phyloP scores from a whole-genome alignment of 2,113 vertebrate species.

The Corapipo altera region DNA sequence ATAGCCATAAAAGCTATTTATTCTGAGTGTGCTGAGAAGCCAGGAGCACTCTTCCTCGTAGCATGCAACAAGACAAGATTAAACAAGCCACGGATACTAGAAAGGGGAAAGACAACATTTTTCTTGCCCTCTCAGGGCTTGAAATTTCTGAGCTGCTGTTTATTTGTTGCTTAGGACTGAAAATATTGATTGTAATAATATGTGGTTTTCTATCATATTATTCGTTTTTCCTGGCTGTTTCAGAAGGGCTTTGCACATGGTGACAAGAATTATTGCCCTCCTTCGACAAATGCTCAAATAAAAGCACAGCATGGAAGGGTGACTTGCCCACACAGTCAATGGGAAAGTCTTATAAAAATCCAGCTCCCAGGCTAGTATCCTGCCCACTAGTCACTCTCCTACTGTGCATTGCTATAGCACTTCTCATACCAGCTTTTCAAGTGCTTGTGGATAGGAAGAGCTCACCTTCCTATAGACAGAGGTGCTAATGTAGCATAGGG shows the following conservation, averaged over 20 bases:
- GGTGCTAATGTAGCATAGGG: not conserved
- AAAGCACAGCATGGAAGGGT: not conserved
- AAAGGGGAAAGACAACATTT: constrained; percentile 10
- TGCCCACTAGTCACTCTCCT: not conserved
- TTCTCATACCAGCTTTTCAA: not conserved
- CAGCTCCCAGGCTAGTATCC: not conserved
- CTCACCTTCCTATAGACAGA: not conserved
- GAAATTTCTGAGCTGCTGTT: constrained; percentile 18
- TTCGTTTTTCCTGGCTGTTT: not conserved
- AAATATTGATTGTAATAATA: constrained; percentile 37
- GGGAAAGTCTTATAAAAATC: not conserved
- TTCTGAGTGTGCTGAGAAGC: constrained; percentile 31
- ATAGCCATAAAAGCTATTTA: constrained; percentile 65
- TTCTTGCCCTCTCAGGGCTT: constrained; percentile 38
- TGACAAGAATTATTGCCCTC: not conserved
- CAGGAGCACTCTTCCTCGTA: not conserved
- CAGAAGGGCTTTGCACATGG: not conserved
- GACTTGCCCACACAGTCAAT: not conserved
- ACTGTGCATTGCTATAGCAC: not conserved
- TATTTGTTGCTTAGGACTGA: constrained; percentile 26
- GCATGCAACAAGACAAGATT: constrained; percentile 42
- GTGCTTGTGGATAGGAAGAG: not conserved
- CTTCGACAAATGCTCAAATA: not conserved
- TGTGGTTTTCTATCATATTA: not conserved
- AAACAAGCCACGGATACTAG: not conserved